These are phyloP conservation scores for Onychomys torridus DNA, from an alignment of 2,797 vertebrate species.

Conservation along the genomic window DNA sequence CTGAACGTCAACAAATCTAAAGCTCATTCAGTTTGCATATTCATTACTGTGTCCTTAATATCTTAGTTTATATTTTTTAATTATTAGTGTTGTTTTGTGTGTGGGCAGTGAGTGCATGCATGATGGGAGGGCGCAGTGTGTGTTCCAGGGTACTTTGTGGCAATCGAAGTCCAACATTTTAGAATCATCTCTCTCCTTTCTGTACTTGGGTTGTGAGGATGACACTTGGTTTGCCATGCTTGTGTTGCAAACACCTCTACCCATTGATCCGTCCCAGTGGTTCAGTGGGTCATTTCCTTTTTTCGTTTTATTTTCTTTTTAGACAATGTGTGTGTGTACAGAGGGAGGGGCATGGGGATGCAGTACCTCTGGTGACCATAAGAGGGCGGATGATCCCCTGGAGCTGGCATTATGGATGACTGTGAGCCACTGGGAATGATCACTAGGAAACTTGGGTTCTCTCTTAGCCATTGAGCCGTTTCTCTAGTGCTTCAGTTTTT, in stretches of 20 bases:
- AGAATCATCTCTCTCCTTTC: too few species aligned
- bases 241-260: neutral
- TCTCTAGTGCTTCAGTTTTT: neutral
- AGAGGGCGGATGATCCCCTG: neutral
- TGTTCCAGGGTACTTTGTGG: neutral
- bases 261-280: neutral
- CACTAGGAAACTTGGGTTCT: neutral
- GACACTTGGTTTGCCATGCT: neutral
- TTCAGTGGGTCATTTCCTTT: neutral
- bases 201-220: too few species aligned
- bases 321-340: neutral
- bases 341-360: neutral
- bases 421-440: neutral
- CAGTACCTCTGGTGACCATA: neutral
- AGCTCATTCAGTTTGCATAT: neutral
- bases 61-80: neutral
- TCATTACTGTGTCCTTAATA: neutral
- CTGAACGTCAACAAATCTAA: conserved; percentile 36
- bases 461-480: neutral
- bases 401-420: neutral
- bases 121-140: too few species aligned
- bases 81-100: neutral
- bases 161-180: neutral
- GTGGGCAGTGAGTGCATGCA: too few species aligned
- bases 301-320: neutral